phyloP scores from a whole-genome alignment of 2,888 invertebrate genomes.

The Eristalis arbustorum region DNA sequence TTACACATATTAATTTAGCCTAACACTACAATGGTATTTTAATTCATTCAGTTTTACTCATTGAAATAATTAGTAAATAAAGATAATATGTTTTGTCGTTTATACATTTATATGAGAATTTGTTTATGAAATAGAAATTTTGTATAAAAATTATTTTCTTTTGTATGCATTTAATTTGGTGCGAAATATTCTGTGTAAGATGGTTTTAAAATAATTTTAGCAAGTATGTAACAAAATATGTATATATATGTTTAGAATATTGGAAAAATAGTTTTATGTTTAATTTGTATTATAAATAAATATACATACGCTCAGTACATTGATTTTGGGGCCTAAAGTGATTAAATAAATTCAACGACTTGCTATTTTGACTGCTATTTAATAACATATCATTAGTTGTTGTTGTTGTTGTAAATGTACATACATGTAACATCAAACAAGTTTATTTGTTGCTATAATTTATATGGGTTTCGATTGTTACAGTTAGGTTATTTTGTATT shows the following conservation, averaged over 20 bases:
- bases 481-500: not conserved
- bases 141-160: not conserved
- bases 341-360: not conserved
- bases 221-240: conserved; percentile 26
- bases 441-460: too few species aligned
- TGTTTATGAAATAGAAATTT: not conserved
- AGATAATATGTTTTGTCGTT: not conserved
- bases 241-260: conserved; percentile 6
- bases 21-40: not conserved
- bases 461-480: not conserved
- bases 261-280: conserved; percentile 24
- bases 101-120: not conserved
- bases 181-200: not conserved
- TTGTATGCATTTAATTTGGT: not conserved
- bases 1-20: not conserved
- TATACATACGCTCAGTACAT: not conserved
- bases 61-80: not conserved
- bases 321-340: not conserved
- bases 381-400: not conserved
- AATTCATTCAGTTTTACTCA: not conserved
- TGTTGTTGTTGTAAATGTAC: not conserved
- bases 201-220: conserved; percentile 12
- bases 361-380: not conserved
- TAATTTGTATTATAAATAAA: not conserved
- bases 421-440: not conserved